phyloP scores from a whole-genome alignment of 1,140 invertebrate species.

The Leptinotarsa texana region DNA sequence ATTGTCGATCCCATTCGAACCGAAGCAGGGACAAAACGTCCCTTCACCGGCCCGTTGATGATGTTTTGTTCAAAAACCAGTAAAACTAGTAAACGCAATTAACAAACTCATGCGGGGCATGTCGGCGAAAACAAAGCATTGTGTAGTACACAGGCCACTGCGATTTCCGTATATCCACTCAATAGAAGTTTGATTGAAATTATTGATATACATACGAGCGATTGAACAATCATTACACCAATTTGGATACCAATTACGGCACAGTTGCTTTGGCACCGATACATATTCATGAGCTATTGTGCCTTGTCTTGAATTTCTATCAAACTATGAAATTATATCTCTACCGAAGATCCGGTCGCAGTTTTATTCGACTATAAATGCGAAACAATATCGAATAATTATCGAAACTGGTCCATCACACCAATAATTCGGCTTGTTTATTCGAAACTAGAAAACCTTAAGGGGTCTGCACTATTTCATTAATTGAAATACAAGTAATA shows the following conservation, averaged over 20 bases:
- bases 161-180: neutral
- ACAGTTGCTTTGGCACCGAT: neutral
- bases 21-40: no score
- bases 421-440: no score
- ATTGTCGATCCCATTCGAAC: no score
- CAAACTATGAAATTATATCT: neutral
- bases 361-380: neutral
- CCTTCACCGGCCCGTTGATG: neutral
- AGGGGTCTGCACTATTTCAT: no score
- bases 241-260: neutral
- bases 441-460: no score
- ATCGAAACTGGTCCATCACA: no score
- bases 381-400: no score
- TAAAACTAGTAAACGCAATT: slow-evolving; percentile 3
- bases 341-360: neutral
- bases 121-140: slow-evolving; percentile 3
- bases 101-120: neutral
- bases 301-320: neutral
- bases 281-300: neutral
- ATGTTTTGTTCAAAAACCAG: neutral
- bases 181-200: slow-evolving; percentile 8
- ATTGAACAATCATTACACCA: neutral
- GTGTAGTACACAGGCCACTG: neutral
- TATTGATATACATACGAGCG: neutral
- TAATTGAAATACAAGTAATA: no score